A percentile compares a stretch with the other conserved stretches of the same genome.
phyloP scores from a whole-genome alignment of 2,113 vertebrate genomes.

The Platichthys flesus region DNA sequence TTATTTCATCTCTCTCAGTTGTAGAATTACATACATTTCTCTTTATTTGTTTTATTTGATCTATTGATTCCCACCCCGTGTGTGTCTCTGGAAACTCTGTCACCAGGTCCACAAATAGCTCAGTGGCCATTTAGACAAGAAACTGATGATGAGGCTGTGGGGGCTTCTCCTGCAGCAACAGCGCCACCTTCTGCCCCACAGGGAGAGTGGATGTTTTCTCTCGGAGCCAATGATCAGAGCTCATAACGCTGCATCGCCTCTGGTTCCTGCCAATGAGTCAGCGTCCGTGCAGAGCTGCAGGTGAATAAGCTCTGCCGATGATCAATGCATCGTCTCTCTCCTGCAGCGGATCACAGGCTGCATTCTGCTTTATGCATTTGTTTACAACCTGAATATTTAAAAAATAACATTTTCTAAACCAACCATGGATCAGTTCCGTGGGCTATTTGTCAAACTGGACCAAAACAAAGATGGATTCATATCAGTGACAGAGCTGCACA shows the following conservation, averaged over 20 bases:
- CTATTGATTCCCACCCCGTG: not conserved
- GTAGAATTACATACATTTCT: not conserved
- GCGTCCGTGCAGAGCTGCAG: slow-evolving; percentile 55
- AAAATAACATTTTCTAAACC: not conserved
- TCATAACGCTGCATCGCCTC: slow-evolving; percentile 18
- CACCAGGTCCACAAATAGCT: not conserved
- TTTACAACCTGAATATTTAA: not conserved
- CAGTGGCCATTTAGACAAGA: not conserved
- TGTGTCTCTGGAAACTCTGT: not conserved
- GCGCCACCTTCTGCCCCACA: slow-evolving; percentile 63
- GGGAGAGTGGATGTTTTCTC: not conserved
- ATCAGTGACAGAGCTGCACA: slow-evolving; percentile 75
- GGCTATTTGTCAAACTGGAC: slow-evolving; percentile 79
- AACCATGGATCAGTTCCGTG: slow-evolving; percentile 77
- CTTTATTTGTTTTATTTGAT: not conserved
- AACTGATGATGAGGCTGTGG: not conserved
- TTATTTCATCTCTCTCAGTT: not conserved
- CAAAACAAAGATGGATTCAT: slow-evolving; percentile 78
- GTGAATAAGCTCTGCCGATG: not conserved
- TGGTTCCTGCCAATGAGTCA: slow-evolving; percentile 68
- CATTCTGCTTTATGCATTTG: not conserved
- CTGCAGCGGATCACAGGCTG: not conserved
- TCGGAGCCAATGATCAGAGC: not conserved
- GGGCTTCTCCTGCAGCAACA: slow-evolving; percentile 19
- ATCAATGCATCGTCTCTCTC: not conserved